Percentiles rank a stretch among this genome's conserved stretches.
These are phyloP conservation scores for Acanthopleura granulata DNA, from an alignment of 2,888 invertebrate species.

Conservation along the genomic window DNA sequence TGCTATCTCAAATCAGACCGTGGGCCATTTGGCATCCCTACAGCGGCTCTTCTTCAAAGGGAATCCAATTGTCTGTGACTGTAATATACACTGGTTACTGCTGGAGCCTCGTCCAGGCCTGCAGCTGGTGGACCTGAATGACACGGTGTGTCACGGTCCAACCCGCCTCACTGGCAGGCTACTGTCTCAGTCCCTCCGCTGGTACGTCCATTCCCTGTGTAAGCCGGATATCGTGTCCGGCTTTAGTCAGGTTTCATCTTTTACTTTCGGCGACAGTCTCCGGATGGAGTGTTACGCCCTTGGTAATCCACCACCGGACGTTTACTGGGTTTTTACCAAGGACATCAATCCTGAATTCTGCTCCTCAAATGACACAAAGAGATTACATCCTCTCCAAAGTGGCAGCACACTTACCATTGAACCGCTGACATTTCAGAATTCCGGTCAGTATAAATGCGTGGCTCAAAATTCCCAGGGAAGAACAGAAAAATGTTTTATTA, in stretches of 20 bases:
- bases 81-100: not conserved
- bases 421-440: not conserved
- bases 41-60: not conserved
- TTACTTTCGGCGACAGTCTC: not conserved
- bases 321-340: not conserved
- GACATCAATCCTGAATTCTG: not conserved
- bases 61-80: not conserved
- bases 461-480: not conserved
- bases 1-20: not conserved
- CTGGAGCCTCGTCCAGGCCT: not conserved
- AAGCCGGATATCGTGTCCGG: not conserved
- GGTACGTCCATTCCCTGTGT: not conserved
- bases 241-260: not conserved
- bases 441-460: constrained; percentile 1
- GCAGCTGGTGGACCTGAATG: not conserved
- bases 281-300: not conserved
- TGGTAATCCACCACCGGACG: not conserved
- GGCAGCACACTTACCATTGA: not conserved
- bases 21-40: not conserved
- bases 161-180: not conserved
- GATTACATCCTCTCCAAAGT: not conserved
- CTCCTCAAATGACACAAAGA: not conserved
- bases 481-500: not conserved
- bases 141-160: not conserved
- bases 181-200: not conserved